These are phyloP conservation scores for Aphrocallistes beatrix DNA, from an alignment of 37 sponge, comb jelly and placozoan genomes.

Conservation along the genomic window DNA sequence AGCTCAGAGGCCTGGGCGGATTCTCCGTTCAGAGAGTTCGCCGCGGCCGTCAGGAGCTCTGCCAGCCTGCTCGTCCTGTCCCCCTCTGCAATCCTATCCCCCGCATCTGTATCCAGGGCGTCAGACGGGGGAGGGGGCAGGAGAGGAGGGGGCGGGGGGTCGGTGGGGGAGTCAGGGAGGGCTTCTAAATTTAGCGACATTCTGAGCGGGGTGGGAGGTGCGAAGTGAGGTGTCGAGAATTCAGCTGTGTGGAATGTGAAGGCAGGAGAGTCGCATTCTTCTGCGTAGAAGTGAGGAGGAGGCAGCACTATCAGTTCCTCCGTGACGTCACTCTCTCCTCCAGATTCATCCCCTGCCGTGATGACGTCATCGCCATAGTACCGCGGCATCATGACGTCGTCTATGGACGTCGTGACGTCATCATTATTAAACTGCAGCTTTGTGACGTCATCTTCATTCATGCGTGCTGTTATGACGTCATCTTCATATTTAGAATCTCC, in stretches of 20 bases:
- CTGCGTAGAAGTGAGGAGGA: slow-evolving; percentile 1
- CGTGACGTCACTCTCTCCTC: neutral
- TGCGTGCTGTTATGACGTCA: no score
- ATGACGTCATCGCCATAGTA: neutral
- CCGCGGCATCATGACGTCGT: no score
- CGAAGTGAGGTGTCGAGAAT: neutral
- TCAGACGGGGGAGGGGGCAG: neutral
- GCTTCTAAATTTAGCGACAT: neutral
- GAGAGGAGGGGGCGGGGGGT: neutral
- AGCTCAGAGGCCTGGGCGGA: neutral
- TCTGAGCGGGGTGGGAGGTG: neutral
- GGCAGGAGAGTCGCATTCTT: no score
- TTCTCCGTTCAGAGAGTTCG: neutral
- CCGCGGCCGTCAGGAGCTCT: neutral
- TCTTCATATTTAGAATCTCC: no score
- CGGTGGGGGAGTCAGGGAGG: neutral
- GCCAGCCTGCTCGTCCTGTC: neutral
- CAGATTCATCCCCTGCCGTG: neutral
- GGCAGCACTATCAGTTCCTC: neutral
- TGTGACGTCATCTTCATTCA: no score
- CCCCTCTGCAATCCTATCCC: neutral
- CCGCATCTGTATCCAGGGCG: neutral
- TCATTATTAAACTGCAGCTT: no score
- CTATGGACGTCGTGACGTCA: no score
- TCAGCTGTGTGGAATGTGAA: neutral